Evolutionary conservation across 53 echinoderm and acorn worm species (phyloP).

Genomic region (Crossaster papposus): DNA sequence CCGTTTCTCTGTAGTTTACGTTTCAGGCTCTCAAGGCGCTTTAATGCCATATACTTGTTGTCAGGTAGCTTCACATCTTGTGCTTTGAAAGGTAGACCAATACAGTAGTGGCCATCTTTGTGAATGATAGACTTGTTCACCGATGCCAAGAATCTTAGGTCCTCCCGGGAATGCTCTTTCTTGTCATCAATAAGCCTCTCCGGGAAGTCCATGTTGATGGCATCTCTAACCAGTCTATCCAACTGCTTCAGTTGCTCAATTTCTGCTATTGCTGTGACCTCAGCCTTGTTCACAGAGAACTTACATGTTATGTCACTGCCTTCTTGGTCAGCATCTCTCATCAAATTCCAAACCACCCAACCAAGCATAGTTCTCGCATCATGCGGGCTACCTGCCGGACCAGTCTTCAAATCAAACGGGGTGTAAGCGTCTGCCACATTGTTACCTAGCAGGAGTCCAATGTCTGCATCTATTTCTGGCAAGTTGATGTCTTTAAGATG

Average conservation of each 20-base stretch:
- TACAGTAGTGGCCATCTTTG: slow-evolving; percentile 48
- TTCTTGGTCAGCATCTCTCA: not conserved
- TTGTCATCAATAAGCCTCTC: slow-evolving; percentile 56
- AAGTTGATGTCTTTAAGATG: slow-evolving; percentile 39
- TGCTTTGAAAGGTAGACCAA: too few species aligned
- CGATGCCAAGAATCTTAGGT: slow-evolving; percentile 41
- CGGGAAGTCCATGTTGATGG: slow-evolving; percentile 56
- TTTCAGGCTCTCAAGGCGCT: slow-evolving; percentile 32
- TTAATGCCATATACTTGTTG: slow-evolving; percentile 51
- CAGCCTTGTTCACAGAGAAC: too few species aligned
- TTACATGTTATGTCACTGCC: too few species aligned
- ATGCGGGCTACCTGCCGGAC: slow-evolving; percentile 53
- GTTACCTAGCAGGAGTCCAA: slow-evolving; percentile 64
- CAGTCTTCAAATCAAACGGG: slow-evolving; percentile 43
- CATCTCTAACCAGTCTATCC: slow-evolving; percentile 34
- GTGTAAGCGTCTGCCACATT: slow-evolving; percentile 59
- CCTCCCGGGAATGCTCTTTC: slow-evolving; percentile 60
- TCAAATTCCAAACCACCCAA: slow-evolving; percentile 45
- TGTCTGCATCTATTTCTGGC: slow-evolving; percentile 41
- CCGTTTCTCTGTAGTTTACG: slow-evolving; percentile 47
- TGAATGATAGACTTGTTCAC: slow-evolving; percentile 39
- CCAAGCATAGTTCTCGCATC: slow-evolving; percentile 16
- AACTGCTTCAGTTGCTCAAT: slow-evolving; percentile 35
- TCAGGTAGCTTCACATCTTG: slow-evolving; percentile 35
- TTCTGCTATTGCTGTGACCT: slow-evolving; percentile 39